Evolutionary conservation across 2,888 invertebrate genomes (phyloP).

Genomic region (Griposia aprilina): DNA sequence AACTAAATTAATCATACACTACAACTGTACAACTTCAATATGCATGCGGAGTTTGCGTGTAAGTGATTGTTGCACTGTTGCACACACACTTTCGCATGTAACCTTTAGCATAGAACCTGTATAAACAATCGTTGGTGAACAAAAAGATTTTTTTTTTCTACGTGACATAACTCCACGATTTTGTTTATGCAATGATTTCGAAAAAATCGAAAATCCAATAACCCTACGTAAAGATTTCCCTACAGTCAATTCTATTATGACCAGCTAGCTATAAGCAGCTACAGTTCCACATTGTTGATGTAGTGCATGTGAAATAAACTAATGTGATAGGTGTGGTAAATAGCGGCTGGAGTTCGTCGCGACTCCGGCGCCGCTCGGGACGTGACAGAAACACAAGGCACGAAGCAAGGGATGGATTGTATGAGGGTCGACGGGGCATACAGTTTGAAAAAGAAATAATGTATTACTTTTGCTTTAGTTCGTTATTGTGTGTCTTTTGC

Average conservation of each 20-base stretch:
- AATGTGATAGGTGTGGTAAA: conserved; percentile 53
- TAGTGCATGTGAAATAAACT: conserved; percentile 52
- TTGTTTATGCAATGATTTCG: not conserved
- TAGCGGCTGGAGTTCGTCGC: conserved; percentile 22
- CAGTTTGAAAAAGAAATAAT: not conserved
- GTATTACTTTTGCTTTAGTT: not conserved
- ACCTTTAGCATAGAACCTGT: too few relatives aligned
- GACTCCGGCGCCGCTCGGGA: conserved; percentile 13
- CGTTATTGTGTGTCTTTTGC: not conserved
- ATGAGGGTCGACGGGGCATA: not conserved
- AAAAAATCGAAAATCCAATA: not conserved
- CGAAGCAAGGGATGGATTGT: conserved; percentile 9
- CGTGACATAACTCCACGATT: not conserved
- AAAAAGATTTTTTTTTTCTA: too few relatives aligned
- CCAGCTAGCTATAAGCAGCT: not conserved
- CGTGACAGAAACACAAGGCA: conserved; percentile 25
- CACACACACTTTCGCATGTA: too few relatives aligned
- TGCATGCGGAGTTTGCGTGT: too few relatives aligned
- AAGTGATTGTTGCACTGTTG: too few relatives aligned
- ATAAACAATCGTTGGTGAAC: too few relatives aligned
- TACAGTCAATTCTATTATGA: not conserved
- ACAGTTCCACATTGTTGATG: conserved; percentile 35
- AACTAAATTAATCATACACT: too few relatives aligned
- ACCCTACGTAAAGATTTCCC: not conserved
- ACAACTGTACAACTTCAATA: too few relatives aligned